phyloP scores from a whole-genome alignment of 2,888 invertebrate genomes.

The Hemicrepidius hirtus region DNA sequence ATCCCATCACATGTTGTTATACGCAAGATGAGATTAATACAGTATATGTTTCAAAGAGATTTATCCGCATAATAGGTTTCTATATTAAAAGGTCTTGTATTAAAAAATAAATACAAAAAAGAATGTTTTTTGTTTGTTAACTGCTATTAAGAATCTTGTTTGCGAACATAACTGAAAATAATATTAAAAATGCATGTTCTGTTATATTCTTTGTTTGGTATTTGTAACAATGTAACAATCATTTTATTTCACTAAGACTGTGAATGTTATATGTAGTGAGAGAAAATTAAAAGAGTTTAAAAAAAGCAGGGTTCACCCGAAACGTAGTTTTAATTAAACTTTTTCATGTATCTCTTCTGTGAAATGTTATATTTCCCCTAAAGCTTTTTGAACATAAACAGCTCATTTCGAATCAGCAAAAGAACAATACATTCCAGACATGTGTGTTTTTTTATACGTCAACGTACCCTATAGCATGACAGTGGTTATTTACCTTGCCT shows the following conservation, averaged over 20 bases:
- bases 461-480: neutral
- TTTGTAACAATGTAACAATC: neutral
- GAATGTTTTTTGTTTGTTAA: too few species aligned
- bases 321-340: slow-evolving; percentile 11
- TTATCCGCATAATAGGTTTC: too few species aligned
- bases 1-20: neutral
- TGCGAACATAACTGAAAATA: too few species aligned
- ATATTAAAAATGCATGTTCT: too few species aligned
- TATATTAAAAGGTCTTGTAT: too few species aligned
- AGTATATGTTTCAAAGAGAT: too few species aligned
- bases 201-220: too few species aligned
- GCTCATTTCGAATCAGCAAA: neutral
- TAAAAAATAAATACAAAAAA: too few species aligned
- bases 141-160: too few species aligned
- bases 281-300: neutral
- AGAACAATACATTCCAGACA: neutral
- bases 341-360: neutral
- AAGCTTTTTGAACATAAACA: slow-evolving; percentile 11
- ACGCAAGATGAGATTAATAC: too few species aligned
- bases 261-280: too few species aligned
- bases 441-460: neutral
- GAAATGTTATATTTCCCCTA: slow-evolving; percentile 10
- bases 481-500: neutral
- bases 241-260: too few species aligned
- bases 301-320: neutral